Evolutionary conservation across 1,140 invertebrate species (phyloP).

Genomic region (Hyposmocoma kahamanoa): DNA sequence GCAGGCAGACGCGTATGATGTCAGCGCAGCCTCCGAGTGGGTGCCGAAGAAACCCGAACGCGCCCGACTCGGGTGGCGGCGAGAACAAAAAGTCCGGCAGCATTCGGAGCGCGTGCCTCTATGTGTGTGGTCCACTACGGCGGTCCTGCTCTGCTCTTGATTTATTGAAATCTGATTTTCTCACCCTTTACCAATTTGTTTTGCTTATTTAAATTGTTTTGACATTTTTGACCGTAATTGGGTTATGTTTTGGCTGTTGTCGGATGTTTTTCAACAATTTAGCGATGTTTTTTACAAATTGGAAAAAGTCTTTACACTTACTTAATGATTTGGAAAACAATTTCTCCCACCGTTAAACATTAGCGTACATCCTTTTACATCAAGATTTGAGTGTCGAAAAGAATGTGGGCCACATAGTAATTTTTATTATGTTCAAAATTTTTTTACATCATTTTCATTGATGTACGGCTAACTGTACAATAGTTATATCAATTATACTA

Average conservation of each 20-base stretch:
- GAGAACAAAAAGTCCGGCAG: constrained; percentile 63
- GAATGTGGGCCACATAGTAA: too few relatives aligned
- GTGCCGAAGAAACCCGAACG: constrained; percentile 52
- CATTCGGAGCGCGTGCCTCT: constrained; percentile 71
- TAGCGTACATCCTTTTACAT: too few relatives aligned
- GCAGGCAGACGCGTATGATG: constrained; percentile 47
- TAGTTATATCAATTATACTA: too few relatives aligned
- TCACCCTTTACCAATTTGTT: constrained; percentile 37
- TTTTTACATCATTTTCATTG: too few relatives aligned
- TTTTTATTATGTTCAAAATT: too few relatives aligned
- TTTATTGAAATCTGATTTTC: constrained; percentile 65
- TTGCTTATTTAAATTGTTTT: constrained; percentile 8
- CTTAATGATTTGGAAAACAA: too few relatives aligned
- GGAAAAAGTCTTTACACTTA: too few relatives aligned
- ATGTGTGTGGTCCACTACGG: constrained; percentile 70
- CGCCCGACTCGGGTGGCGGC: constrained; percentile 39
- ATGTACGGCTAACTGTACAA: too few relatives aligned
- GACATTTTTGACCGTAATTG: constrained; percentile 18
- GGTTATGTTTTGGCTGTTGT: constrained; percentile 4
- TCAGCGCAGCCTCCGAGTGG: constrained; percentile 49
- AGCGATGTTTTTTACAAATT: too few relatives aligned
- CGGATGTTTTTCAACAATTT: too few relatives aligned
- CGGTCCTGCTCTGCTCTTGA: constrained; percentile 58
- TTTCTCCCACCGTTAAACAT: too few relatives aligned
- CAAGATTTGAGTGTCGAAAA: too few relatives aligned